Base-by-base conservation (phyloP, 2,797 vertebrate genomes). In the Echeneis naucrates region DNA sequence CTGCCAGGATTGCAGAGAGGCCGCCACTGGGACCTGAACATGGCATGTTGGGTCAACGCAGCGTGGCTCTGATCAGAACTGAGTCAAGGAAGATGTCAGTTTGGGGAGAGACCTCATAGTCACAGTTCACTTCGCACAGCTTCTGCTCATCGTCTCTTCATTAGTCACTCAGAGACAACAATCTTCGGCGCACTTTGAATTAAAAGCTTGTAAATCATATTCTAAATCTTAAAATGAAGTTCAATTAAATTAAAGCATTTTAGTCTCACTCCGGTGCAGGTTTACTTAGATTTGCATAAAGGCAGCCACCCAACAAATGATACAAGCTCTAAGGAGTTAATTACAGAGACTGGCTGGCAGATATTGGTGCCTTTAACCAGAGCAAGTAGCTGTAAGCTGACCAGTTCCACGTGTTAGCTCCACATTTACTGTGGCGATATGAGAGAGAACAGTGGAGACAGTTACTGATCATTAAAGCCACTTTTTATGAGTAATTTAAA, bases 21-120 rank as follows among this genome's bases (percentile, higher is more conserved):
- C 64, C 72, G 75, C 77, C 74, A 38, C 68, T 50, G 77, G 83
- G 68, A 83, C 54, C 72, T 55, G 78, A 68, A 88, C 64, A 70
- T 65, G 79, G 68, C 65, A 64, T 78, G 68, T 62, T 50, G 61
- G 71, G 74, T 82, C 84, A 77, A 47, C 6, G 9, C 33, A 56
- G 51, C 62, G 68, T 71, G 59, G 65, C 69, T 85, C 64, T n/a
- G 70, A 89, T 85, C 74, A 78, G 35, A 75, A 54, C 21, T 21
- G 57, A 72, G 76, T 84, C 44, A 72, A 42, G 33, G 42, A 56
- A 75, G 66, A 68, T 78, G 74, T 75, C 66, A 45, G 75, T 17
- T 56, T 52, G 23, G 50, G 40, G 16, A 77, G 13, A 77, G 68
- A 73, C 47, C 33, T 54, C 11, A 38, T 17, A 17, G n/a, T n/a